phyloP scores from a whole-genome alignment of 2,113 vertebrate genomes.

The Apistogramma diplotaenia region DNA sequence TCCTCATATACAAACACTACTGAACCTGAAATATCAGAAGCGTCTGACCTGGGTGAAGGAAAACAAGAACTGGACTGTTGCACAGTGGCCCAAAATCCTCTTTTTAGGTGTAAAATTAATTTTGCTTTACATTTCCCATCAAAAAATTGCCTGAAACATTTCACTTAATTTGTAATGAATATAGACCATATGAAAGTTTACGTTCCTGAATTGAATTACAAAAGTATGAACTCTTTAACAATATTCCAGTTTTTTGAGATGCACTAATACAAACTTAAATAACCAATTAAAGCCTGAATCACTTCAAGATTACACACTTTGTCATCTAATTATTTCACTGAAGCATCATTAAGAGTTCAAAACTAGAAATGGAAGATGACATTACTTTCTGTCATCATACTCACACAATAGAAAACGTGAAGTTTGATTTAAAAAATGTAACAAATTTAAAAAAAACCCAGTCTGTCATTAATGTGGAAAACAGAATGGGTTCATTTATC shows the following conservation, averaged over 20 bases:
- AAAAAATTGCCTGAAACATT: neutral
- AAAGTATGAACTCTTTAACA: neutral
- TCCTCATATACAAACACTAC: neutral
- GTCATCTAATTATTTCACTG: neutral
- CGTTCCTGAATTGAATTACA: neutral
- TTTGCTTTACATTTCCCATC: neutral
- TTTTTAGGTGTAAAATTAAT: neutral
- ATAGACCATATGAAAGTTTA: neutral
- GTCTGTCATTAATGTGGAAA: neutral
- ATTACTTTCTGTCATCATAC: neutral
- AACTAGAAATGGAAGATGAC: neutral
- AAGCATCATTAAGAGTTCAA: neutral
- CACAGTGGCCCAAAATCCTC: neutral
- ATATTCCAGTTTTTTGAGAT: neutral
- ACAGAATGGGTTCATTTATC: neutral
- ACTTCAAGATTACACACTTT: neutral
- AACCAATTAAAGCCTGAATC: neutral
- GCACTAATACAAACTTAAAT: neutral
- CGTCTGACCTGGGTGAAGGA: neutral
- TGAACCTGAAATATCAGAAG: neutral
- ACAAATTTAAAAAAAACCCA: neutral
- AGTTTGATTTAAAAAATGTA: neutral
- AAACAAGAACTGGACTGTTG: neutral
- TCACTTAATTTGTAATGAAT: too few species aligned
- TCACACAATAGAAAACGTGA: too few species aligned